These are phyloP conservation scores for Pasiphila rectangulata DNA, from an alignment of 2,888 invertebrate species.

Conservation along the genomic window DNA sequence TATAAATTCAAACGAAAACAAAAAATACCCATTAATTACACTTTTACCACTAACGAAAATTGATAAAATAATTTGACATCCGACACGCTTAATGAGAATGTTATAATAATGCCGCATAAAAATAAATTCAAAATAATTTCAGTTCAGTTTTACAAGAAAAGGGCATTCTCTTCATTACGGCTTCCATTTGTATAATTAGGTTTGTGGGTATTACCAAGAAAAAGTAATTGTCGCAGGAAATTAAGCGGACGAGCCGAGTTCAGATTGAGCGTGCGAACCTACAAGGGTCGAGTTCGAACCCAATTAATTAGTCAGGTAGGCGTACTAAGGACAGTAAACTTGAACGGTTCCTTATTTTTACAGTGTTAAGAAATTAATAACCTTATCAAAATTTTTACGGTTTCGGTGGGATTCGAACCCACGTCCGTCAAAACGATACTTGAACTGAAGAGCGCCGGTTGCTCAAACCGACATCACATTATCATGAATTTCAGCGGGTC, in stretches of 20 bases:
- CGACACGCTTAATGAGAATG: background rate
- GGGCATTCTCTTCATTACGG: slow-evolving; percentile 25
- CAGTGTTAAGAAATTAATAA: too few species aligned
- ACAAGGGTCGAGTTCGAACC: slow-evolving; percentile 47
- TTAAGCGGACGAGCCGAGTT: slow-evolving; percentile 42
- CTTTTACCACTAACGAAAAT: too few species aligned
- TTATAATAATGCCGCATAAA: background rate
- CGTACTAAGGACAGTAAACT: slow-evolving; percentile 23
- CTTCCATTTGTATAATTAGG: slow-evolving; percentile 29
- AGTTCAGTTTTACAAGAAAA: slow-evolving; percentile 23
- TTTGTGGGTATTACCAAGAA: slow-evolving; percentile 31
- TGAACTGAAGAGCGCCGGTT: too few species aligned
- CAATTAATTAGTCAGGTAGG: slow-evolving; percentile 36
- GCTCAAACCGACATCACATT: too few species aligned
- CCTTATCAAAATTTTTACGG: too few species aligned
- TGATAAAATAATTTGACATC: background rate
- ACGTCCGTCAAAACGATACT: too few species aligned
- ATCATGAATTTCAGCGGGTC: too few species aligned
- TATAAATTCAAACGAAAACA: too few species aligned
- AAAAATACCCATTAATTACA: too few species aligned
- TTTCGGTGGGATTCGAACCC: too few species aligned
- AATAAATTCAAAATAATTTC: slow-evolving; percentile 15
- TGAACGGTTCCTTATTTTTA: too few species aligned
- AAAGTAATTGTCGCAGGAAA: slow-evolving; percentile 40
- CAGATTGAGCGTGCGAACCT: slow-evolving; percentile 50